phyloP scores from a whole-genome alignment of 2,888 invertebrate genomes.

The Macropis europaea region DNA sequence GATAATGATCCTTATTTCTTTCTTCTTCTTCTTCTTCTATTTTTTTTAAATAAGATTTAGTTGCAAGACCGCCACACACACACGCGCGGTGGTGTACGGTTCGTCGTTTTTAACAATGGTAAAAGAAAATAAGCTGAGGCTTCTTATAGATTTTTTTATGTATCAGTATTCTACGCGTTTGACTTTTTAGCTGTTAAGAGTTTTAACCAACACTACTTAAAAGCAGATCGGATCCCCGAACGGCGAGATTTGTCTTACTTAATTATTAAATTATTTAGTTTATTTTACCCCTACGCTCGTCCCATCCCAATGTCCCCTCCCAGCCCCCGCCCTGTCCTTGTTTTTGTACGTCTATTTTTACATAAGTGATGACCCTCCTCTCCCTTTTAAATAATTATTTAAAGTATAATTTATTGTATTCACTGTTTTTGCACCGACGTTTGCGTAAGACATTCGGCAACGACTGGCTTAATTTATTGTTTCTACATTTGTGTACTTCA shows the following conservation, averaged over 20 bases:
- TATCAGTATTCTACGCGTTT: constrained; percentile 79
- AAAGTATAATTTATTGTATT: constrained; percentile 71
- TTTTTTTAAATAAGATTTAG: constrained; percentile 66
- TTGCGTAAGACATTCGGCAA: constrained; percentile 68
- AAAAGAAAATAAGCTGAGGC: constrained; percentile 69
- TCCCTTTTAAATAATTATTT: constrained; percentile 66
- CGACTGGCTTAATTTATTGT: constrained; percentile 75
- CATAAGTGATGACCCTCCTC: constrained; percentile 46
- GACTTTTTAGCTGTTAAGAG: constrained; percentile 73
- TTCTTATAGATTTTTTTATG: constrained; percentile 74
- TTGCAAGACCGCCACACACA: constrained; percentile 67
- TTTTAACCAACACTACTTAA: constrained; percentile 74
- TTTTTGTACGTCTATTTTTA: constrained; percentile 75
- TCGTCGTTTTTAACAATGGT: constrained; percentile 70
- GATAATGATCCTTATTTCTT: constrained; percentile 59
- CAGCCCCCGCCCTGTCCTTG: background rate
- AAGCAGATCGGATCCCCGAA: constrained; percentile 54
- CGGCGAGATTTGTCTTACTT: constrained; percentile 73
- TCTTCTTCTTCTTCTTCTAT: too few relatives aligned
- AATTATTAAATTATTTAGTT: constrained; percentile 78
- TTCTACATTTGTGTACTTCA: constrained; percentile 66
- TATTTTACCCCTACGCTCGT: constrained; percentile 11
- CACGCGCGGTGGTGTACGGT: too few relatives aligned
- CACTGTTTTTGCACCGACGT: constrained; percentile 67
- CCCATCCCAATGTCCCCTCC: constrained; percentile 17